Evolutionary conservation across 2,113 vertebrate species (phyloP).

Genomic region (Tragelaphus strepsiceros): DNA sequence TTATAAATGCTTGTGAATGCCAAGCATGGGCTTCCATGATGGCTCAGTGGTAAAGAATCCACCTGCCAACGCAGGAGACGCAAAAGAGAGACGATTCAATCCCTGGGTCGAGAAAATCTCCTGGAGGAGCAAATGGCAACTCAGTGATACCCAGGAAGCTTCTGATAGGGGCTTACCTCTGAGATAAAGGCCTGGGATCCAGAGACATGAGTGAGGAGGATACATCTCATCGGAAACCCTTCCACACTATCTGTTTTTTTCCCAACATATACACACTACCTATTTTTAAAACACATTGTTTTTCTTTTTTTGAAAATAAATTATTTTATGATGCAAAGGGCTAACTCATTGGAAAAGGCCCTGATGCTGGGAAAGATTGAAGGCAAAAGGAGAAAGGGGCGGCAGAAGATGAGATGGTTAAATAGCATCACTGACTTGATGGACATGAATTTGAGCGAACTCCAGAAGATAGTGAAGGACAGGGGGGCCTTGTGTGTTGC

Average conservation of each 20-base stretch:
- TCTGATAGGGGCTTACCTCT: neutral
- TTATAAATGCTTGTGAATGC: neutral
- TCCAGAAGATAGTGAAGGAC: neutral
- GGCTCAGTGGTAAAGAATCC: neutral
- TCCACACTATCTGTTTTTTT: no score
- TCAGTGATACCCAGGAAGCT: neutral
- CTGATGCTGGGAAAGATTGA: neutral
- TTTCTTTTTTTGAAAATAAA: neutral
- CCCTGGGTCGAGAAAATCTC: neutral
- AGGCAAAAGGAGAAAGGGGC: neutral
- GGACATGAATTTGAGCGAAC: neutral
- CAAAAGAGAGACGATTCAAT: neutral
- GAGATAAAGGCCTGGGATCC: neutral
- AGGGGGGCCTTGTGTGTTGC: neutral
- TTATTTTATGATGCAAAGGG: neutral
- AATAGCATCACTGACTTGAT: neutral
- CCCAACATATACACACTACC: neutral
- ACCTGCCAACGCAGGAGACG: neutral
- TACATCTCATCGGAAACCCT: neutral
- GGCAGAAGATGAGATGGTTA: neutral
- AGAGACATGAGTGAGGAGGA: neutral
- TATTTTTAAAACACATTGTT: neutral
- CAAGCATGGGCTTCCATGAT: neutral
- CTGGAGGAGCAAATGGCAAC: neutral
- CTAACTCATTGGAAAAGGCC: neutral